Conservation (phyloP, 2,113 vertebrate species). For the Syngnathus floridae region DNA sequence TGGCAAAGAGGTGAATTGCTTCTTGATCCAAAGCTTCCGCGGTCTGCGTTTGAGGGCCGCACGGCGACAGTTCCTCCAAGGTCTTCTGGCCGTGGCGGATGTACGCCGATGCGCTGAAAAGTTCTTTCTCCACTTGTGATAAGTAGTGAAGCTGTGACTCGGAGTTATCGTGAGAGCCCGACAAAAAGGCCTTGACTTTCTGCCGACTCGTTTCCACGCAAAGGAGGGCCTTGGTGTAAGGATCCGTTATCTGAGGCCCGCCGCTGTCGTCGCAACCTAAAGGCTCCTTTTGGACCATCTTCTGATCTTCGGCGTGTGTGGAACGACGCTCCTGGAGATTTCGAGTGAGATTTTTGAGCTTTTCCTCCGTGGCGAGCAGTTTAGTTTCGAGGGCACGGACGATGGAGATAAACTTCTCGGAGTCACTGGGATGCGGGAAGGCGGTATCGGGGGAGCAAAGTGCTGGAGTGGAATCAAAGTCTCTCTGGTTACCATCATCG, state of each 20-base stretch:
- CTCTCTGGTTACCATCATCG: slow-evolving; percentile 70
- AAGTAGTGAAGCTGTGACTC: slow-evolving; percentile 64
- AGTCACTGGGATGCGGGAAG: slow-evolving; percentile 69
- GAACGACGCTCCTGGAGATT: slow-evolving; percentile 77
- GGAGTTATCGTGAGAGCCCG: slow-evolving; percentile 52
- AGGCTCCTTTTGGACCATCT: slow-evolving; percentile 67
- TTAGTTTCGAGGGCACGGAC: slow-evolving; percentile 88
- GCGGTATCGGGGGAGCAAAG: slow-evolving; percentile 68
- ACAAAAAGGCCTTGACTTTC: slow-evolving; percentile 73
- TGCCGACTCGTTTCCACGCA: slow-evolving; percentile 81
- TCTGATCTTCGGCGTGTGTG: slow-evolving; percentile 65
- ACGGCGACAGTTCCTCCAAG: slow-evolving; percentile 29
- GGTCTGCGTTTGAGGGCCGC: slow-evolving; percentile 15
- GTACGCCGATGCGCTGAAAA: slow-evolving; percentile 71
- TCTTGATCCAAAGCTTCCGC: slow-evolving; percentile 53
- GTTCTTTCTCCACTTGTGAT: slow-evolving; percentile 72
- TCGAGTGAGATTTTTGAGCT: slow-evolving; percentile 81
- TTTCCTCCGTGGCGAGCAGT: slow-evolving; percentile 84
- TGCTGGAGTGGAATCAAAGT: slow-evolving; percentile 67
- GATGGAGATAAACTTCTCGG: slow-evolving; percentile 85
- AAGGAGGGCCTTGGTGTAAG: slow-evolving; percentile 74
- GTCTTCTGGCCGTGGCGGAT: slow-evolving; percentile 60
- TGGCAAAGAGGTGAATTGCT: slow-evolving; percentile 74
- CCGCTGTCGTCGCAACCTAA: slow-evolving; percentile 52
- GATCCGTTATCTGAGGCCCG: slow-evolving; percentile 53